Evolutionary conservation across 53 echinoderm and acorn worm species (phyloP).

Genomic region (Holothuria scabra): DNA sequence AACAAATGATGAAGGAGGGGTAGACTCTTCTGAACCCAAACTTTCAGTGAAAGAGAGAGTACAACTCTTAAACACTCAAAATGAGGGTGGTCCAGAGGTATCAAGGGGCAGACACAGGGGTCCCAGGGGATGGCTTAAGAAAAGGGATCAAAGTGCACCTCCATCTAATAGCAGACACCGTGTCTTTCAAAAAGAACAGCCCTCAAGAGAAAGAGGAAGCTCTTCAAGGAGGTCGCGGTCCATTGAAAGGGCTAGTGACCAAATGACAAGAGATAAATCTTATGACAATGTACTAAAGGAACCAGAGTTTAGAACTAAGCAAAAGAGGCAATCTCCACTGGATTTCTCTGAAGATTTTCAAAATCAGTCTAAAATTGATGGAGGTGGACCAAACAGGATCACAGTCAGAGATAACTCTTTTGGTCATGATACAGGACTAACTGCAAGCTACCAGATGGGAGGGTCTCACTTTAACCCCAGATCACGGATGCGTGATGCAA

Average conservation of each 20-base stretch:
- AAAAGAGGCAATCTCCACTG: too few species aligned
- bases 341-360: too few species aligned
- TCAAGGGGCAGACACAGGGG: constrained; percentile 2
- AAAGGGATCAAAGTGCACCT: constrained; percentile 31
- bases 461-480: constrained; percentile 34
- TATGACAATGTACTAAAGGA: too few species aligned
- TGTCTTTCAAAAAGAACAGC: neutral
- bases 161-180: constrained; percentile 13
- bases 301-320: too few species aligned
- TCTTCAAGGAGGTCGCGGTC: constrained; percentile 18
- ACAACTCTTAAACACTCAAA: constrained; percentile 26
- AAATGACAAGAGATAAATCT: neutral
- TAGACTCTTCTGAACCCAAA: neutral
- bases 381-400: too few species aligned
- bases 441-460: neutral
- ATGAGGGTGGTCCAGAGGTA: neutral
- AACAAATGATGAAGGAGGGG: constrained; percentile 2
- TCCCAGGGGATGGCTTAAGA: constrained; percentile 35
- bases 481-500: constrained; percentile 28
- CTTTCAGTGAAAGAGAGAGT: constrained; percentile 36
- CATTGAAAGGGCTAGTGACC: constrained; percentile 17
- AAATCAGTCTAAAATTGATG: too few species aligned
- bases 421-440: too few species aligned
- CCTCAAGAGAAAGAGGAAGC: neutral
- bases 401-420: too few species aligned